Percentiles rank a stretch among this genome's conserved stretches.
Evolutionary conservation across 2,888 invertebrate genomes (phyloP).

Genomic region (Drosophila colorata): DNA sequence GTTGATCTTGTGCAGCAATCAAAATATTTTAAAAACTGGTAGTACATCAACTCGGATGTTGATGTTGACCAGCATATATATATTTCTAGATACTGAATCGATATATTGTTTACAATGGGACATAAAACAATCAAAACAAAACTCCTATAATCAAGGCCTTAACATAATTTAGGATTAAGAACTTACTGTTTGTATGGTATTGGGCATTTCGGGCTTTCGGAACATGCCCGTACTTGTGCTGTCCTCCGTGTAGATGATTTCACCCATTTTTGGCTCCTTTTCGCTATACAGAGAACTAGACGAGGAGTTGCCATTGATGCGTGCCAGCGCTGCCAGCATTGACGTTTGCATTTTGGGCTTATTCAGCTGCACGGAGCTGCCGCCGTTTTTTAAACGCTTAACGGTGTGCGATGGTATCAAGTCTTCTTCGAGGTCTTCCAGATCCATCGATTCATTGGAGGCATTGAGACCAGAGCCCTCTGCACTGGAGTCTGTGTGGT

Average conservation of each 20-base stretch:
- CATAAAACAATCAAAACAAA: too few relatives aligned
- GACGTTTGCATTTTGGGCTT: constrained; percentile 58
- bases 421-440: constrained; percentile 87
- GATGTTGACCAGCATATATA: too few relatives aligned
- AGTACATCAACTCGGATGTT: too few relatives aligned
- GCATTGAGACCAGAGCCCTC: constrained; percentile 84
- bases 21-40: too few relatives aligned
- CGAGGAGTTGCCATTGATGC: constrained; percentile 78
- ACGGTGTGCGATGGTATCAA: constrained; percentile 86
- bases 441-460: constrained; percentile 82
- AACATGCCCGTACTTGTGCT: constrained; percentile 83
- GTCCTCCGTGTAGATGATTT: constrained; percentile 84
- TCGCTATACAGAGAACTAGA: constrained; percentile 19
- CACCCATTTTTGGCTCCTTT: constrained; percentile 77
- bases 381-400: constrained; percentile 86
- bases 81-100: too few relatives aligned
- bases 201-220: constrained; percentile 82
- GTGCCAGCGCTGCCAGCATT: constrained; percentile 56
- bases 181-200: constrained; percentile 72
- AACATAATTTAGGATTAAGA: background rate
- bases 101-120: too few relatives aligned
- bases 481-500: constrained; percentile 85
- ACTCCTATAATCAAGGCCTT: too few relatives aligned
- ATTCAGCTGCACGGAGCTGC: constrained; percentile 78
- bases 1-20: too few relatives aligned